These are phyloP conservation scores for Argyrosomus regius DNA, from an alignment of 2,797 vertebrate species.

Conservation along the genomic window DNA sequence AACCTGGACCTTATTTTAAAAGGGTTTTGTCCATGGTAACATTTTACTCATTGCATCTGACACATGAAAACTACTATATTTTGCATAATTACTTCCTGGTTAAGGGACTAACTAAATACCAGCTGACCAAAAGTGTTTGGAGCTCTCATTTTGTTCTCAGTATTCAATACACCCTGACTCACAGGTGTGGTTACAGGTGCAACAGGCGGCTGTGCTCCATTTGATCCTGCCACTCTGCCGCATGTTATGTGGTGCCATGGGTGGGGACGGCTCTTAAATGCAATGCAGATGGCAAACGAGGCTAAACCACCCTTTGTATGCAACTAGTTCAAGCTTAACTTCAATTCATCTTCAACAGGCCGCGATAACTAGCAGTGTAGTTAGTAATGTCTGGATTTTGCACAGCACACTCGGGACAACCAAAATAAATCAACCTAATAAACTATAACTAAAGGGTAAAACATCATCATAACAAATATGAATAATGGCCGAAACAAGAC, in stretches of 20 bases:
- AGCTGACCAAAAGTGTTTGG: background rate
- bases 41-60: background rate
- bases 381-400: too few relatives aligned
- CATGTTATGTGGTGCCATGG: background rate
- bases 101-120: background rate
- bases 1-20: background rate
- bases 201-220: background rate
- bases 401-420: too few relatives aligned
- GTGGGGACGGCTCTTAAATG: background rate
- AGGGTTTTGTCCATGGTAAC: background rate
- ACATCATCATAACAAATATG: background rate
- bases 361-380: background rate
- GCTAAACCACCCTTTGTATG: background rate
- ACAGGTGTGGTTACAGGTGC: background rate
- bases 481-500: background rate
- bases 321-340: background rate
- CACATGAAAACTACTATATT: background rate
- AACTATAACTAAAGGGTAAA: background rate
- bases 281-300: background rate
- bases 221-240: background rate
- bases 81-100: background rate
- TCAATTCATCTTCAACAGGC: background rate
- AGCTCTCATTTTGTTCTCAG: background rate
- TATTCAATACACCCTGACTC: background rate
- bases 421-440: background rate